Base-by-base conservation (phyloP, 1,140 invertebrate species). In the Lucilia sericata region DNA sequence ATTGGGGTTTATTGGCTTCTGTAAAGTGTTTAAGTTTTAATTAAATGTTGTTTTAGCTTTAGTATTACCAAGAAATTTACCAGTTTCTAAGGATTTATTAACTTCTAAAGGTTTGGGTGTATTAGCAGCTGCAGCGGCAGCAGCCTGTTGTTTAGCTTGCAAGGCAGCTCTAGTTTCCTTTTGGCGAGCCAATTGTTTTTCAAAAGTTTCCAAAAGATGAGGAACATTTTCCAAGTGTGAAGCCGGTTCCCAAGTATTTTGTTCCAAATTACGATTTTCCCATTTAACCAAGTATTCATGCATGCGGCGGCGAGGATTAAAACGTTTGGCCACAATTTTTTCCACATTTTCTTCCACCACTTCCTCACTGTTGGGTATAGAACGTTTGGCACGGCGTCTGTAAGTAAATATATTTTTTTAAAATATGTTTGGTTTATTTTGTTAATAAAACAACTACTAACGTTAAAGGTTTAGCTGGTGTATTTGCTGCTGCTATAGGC, bases 261-360 rank as follows among this genome's bases (percentile, higher is more conserved):
- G 93, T 84, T 95, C 94, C 87, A 94, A 93, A 34, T 93, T 92
- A 87, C 94, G 95, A 84, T 95, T 94, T 89, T 96, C 95, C 96
- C 96, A 96, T 91, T 96, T 96, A 14, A 96, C 92, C 86, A 96
- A 91, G 91, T 96, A 96, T 91, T 96, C 96, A 86, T 94, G 94
- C 83, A 94, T 94, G 88, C 94, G 95, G 83, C 94, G 95, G 74
- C 95, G 93, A 7, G 95, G 94, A 92, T 96, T 96, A 87, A 94
- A 96, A 17, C 96, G 92, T 89, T 96, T 96, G 12, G 95, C 95
- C 49, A 96, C 92, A 85, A 96, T 96, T 91, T 95, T 96, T 88
- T 96, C 96, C 5, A 96, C 94, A 76, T 87, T 88, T 80, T 91
- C 90, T 5, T 90, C 87, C 5, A 88, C 86, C 19, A 89, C 86